Percentiles rank a stretch among this genome's conserved stretches.
These are phyloP conservation scores for Danio tinwini DNA, from an alignment of 2,797 vertebrate genomes.

Conservation along the genomic window DNA sequence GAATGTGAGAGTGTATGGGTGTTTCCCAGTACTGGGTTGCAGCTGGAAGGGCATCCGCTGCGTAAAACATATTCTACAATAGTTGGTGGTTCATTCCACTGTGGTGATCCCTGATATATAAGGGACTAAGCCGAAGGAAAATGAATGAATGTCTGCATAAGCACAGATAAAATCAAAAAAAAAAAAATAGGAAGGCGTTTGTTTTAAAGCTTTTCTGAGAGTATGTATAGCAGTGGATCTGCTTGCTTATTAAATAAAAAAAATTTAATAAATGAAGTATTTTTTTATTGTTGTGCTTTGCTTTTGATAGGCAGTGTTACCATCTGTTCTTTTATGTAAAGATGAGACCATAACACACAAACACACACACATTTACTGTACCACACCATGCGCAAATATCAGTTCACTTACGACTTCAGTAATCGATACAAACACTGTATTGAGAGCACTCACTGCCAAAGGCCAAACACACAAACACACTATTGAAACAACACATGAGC, in stretches of 20 bases:
- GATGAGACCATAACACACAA: constrained; percentile 2
- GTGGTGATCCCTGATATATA: no score
- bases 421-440: constrained; percentile 9
- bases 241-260: neutral
- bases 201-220: no score
- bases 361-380: neutral
- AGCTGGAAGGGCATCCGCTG: no score
- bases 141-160: no score
- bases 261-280: neutral
- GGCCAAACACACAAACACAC: neutral
- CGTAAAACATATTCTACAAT: no score
- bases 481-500: neutral
- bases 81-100: no score
- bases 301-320: constrained; percentile 39
- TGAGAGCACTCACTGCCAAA: neutral
- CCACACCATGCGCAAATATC: constrained; percentile 3
- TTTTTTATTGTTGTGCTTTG: no score
- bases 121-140: no score
- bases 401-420: neutral
- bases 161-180: no score
- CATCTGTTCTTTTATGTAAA: constrained; percentile 45
- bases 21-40: no score
- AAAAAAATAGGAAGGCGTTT: no score
- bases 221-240: neutral
- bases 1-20: no score